These are phyloP conservation scores for Aramus guarauna DNA, from an alignment of 2,113 vertebrate genomes.

Conservation along the genomic window DNA sequence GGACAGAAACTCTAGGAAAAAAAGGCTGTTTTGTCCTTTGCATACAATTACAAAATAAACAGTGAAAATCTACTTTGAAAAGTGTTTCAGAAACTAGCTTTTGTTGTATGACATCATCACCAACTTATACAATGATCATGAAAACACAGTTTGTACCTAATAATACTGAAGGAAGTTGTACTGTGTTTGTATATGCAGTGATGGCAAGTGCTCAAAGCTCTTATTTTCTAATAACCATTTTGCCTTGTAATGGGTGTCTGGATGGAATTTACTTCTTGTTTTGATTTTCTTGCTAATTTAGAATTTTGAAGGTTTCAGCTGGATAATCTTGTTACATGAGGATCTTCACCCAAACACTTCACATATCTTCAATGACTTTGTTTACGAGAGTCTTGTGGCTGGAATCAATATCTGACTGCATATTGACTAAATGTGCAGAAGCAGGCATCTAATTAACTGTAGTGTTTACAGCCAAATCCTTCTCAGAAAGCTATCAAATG, in stretches of 20 bases:
- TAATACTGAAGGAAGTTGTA: neutral
- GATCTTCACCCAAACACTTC: slow-evolving; percentile 35
- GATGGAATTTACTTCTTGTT: neutral
- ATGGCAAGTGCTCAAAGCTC: neutral
- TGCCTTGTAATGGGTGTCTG: neutral
- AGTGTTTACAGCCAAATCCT: slow-evolving; percentile 38
- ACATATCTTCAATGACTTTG: slow-evolving; percentile 41
- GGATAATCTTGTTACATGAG: neutral
- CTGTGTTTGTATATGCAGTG: neutral
- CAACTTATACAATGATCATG: neutral
- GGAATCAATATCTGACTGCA: slow-evolving; percentile 34
- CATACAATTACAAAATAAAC: neutral
- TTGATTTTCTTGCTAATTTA: neutral
- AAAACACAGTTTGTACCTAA: neutral
- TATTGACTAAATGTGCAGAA: slow-evolving; percentile 23
- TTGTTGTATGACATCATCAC: neutral
- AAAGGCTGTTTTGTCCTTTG: neutral
- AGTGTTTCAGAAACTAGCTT: neutral
- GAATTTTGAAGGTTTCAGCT: neutral
- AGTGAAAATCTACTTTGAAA: neutral
- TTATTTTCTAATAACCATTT: neutral
- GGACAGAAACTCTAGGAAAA: neutral
- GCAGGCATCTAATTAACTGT: slow-evolving; percentile 44
- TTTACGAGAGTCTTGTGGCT: neutral
- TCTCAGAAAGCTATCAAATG: neutral